Conservation (phyloP, 2,113 vertebrate species). For the Hyperoodon ampullatus region DNA sequence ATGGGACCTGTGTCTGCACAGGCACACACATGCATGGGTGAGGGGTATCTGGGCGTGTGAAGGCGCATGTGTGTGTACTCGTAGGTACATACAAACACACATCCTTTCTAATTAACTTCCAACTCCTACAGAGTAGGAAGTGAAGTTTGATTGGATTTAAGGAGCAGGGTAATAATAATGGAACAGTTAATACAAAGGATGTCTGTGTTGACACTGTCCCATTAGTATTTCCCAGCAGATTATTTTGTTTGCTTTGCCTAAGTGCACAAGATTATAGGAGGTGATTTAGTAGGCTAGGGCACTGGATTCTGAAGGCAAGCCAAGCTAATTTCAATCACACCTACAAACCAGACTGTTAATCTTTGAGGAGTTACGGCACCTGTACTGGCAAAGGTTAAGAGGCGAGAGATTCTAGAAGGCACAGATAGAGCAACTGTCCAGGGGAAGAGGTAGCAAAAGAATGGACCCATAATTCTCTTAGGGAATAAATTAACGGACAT, state of each 20-base stretch:
- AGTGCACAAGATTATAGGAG: conserved; percentile 78
- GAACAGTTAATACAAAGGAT: conserved; percentile 80
- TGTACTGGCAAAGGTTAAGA: conserved; percentile 81
- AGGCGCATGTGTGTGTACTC: accelerated
- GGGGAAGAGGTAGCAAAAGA: conserved; percentile 50
- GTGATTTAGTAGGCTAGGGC: conserved; percentile 79
- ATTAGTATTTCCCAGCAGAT: conserved; percentile 83
- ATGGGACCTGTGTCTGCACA: neutral
- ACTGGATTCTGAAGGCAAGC: conserved; percentile 70
- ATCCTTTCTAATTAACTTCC: conserved; percentile 77
- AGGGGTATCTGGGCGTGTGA: neutral
- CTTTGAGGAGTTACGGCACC: conserved; percentile 81
- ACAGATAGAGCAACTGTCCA: conserved; percentile 59
- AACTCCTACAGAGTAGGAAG: conserved; percentile 73
- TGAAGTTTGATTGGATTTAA: conserved; percentile 74
- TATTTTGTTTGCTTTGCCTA: conserved; percentile 84
- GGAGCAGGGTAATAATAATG: conserved; percentile 80
- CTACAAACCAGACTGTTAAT: conserved; percentile 82
- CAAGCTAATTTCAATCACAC: conserved; percentile 82
- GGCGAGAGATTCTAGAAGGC: conserved; percentile 64
- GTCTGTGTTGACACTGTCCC: conserved; percentile 75
- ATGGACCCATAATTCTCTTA: conserved; percentile 66
- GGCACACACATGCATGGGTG: neutral
- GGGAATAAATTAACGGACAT: conserved; percentile 75
- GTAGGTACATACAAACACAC: neutral